These are phyloP conservation scores for Arge pagana DNA, from an alignment of 2,888 invertebrate species.

Conservation along the genomic window DNA sequence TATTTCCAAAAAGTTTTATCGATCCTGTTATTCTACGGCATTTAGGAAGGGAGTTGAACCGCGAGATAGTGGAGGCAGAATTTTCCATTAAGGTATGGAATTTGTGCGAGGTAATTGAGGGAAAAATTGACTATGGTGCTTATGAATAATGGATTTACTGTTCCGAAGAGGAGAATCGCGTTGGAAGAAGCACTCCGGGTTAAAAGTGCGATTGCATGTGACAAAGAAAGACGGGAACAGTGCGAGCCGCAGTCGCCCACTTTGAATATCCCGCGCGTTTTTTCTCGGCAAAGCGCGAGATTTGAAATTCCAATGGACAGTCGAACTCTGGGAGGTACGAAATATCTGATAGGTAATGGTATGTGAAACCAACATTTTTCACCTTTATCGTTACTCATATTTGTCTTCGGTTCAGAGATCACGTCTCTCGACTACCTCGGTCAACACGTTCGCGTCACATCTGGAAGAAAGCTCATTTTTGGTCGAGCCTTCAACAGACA, in stretches of 20 bases:
- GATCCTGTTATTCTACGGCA: slow-evolving; percentile 69
- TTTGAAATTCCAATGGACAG: slow-evolving; percentile 78
- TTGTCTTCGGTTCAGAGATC: slow-evolving; percentile 65
- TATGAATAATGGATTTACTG: too few relatives aligned
- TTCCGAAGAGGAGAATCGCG: slow-evolving; percentile 66
- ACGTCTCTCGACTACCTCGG: slow-evolving; percentile 74
- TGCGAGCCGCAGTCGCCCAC: slow-evolving; percentile 30
- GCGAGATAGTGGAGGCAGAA: slow-evolving; percentile 71
- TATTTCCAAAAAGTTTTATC: slow-evolving; percentile 56
- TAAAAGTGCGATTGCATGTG: slow-evolving; percentile 57
- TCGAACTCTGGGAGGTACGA: slow-evolving; percentile 59
- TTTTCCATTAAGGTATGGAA: slow-evolving; percentile 67
- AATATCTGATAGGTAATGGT: too few relatives aligned
- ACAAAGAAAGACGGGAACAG: slow-evolving; percentile 37
- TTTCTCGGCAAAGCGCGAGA: slow-evolving; percentile 73
- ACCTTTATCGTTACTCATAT: not conserved
- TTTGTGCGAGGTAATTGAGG: not conserved
- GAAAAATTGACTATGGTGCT: not conserved
- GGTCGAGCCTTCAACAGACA: slow-evolving; percentile 43
- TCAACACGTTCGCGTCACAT: slow-evolving; percentile 62
- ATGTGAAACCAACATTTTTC: slow-evolving; percentile 3
- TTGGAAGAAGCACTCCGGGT: slow-evolving; percentile 71
- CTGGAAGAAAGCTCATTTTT: slow-evolving; percentile 46
- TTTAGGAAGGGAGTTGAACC: slow-evolving; percentile 69
- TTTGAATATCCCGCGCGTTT: slow-evolving; percentile 72